Conservation (phyloP, 2,113 vertebrate species). For the Malurus alboscapulatus region DNA sequence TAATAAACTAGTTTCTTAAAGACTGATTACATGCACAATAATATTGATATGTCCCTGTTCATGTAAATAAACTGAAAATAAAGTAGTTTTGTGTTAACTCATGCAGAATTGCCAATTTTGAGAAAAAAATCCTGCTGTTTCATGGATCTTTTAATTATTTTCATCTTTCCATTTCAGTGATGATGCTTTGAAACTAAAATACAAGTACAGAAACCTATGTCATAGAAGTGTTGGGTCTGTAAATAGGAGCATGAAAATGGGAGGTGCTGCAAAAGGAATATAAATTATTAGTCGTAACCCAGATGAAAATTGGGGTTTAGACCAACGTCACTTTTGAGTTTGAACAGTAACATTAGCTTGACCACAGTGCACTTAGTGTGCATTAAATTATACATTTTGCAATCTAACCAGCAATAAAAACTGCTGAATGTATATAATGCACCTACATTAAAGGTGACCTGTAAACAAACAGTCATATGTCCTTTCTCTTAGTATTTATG, state of each 20-base stretch:
- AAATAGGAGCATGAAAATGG: not conserved
- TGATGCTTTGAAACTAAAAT: not conserved
- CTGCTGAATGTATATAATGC: conserved; percentile 29
- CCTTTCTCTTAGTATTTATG: not conserved
- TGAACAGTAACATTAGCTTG: conserved; percentile 1
- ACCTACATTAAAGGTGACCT: conserved; percentile 55
- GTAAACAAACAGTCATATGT: not conserved
- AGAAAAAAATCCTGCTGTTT: not conserved
- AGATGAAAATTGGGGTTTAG: not conserved
- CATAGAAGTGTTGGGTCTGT: not conserved
- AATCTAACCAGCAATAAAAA: conserved; percentile 43
- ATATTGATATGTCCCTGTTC: not conserved
- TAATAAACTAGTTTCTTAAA: not conserved
- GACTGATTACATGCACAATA: not conserved
- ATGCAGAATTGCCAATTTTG: not conserved
- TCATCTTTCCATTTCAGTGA: not conserved
- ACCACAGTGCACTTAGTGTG: conserved; percentile 35
- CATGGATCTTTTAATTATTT: not conserved
- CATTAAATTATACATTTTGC: conserved; percentile 20
- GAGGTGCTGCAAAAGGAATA: not conserved
- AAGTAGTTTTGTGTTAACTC: not conserved
- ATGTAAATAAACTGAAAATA: not conserved
- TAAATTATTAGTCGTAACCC: not conserved
- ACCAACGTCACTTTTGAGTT: not conserved
- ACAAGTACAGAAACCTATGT: not conserved